Base-by-base conservation (phyloP, 53 echinoderm and acorn worm genomes). In the Echinometra lucunter region DNA sequence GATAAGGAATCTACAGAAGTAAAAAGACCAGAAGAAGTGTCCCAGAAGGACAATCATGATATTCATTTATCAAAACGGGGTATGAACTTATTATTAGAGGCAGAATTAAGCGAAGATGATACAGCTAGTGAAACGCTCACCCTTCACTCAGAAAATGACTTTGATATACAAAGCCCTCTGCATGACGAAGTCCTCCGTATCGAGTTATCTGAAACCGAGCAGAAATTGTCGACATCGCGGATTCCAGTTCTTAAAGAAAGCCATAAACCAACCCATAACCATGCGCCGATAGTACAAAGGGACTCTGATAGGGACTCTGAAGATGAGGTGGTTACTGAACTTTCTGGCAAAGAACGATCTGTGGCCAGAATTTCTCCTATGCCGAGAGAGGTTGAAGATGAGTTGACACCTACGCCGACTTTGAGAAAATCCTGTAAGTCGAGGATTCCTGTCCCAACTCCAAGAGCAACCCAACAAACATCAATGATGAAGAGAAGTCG, bases 351-450 rank as follows among this genome's bases (percentile, higher is more conserved):
- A 45, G 67, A 69, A 69, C 67, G 91, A 21, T 91, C 91, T 1
- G 45, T 91, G 12, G 91, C 91, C 25, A 66, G 91, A 30, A 91
- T 91, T 47, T 45, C 66, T 42, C 91, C 91, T 40, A 91, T 91
- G 70, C 91, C 91, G 15, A 66, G 91, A 45, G 66, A 69, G 28
- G 70, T 15, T 45, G 70, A 23, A 69, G 67, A 28, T 45, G 37
- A 45, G 13, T 37, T 70, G 72, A 45, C 45, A 66, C 25, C 25
- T 25, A 91, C n/a, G 10, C 91, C 91, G 5, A 45, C 2, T 15
- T n/a, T 45, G n/a, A 12, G 37, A n/a, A 91, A 69, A 69, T 30
- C 27, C 13, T 27, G 28, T 30, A 42, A 44, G 45, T 91, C 91
- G 4, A 91, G 42, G 47, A 69, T 91, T 28, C 91, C 91, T 27